A percentile compares a stretch with the other conserved stretches of the same genome.
Evolutionary conservation across 2,888 invertebrate species (phyloP).

Genomic region (Mesochorus sp.): DNA sequence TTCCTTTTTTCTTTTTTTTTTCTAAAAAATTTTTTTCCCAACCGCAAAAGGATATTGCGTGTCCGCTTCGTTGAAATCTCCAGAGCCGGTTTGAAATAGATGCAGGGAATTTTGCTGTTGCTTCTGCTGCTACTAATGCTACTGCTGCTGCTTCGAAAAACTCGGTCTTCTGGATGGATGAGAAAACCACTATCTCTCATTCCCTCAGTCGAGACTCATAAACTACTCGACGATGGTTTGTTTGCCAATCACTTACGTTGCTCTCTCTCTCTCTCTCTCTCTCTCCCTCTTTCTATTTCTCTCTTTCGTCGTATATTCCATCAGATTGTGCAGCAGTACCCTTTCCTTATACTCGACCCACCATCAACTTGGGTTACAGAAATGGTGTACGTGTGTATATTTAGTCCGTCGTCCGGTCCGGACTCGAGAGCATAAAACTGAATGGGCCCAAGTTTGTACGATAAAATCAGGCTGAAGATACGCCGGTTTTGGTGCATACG

Average conservation of each 20-base stretch:
- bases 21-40: not conserved
- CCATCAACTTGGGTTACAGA: slow-evolving; percentile 59
- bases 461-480: slow-evolving; percentile 68
- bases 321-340: slow-evolving; percentile 58
- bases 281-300: not conserved
- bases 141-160: slow-evolving; percentile 3
- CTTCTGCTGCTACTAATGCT: too few species aligned
- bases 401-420: slow-evolving; percentile 67
- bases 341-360: slow-evolving; percentile 25
- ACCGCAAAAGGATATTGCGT: slow-evolving; percentile 23
- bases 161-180: slow-evolving; percentile 5
- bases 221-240: slow-evolving; percentile 68
- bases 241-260: slow-evolving; percentile 78
- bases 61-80: slow-evolving; percentile 57
- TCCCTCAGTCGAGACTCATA: slow-evolving; percentile 30
- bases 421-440: slow-evolving; percentile 73
- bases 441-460: slow-evolving; percentile 76
- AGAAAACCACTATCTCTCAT: slow-evolving; percentile 30
- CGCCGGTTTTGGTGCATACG: not conserved
- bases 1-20: not conserved
- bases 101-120: not conserved
- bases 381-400: slow-evolving; percentile 69
- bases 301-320: slow-evolving; percentile 34
- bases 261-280: slow-evolving; percentile 29
- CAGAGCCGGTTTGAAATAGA: not conserved